Percentiles rank a stretch among this genome's conserved stretches.
Conservation (phyloP, 2,888 invertebrate genomes). For the Timandra comae region DNA sequence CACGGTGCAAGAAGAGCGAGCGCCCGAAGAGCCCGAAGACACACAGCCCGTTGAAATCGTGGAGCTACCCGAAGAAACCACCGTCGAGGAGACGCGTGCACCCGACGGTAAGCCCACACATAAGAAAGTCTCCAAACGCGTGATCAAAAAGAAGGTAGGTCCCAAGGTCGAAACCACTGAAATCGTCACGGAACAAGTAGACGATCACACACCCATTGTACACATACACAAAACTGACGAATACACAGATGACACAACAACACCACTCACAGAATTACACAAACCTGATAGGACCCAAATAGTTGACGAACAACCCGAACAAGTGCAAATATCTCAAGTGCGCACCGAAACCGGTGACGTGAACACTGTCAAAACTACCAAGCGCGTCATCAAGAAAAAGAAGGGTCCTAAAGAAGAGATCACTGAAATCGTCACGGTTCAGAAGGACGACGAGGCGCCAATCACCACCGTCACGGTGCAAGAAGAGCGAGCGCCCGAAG, state of each 20-base stretch:
- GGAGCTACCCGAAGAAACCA: constrained; percentile 27
- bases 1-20: constrained; percentile 29
- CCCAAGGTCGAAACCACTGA: constrained; percentile 18
- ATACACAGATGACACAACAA: constrained; percentile 30
- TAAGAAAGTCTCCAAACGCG: constrained; percentile 29
- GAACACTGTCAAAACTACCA: constrained; percentile 32
- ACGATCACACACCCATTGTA: constrained; percentile 33
- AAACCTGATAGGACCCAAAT: not conserved
- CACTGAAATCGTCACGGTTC: constrained; percentile 8
- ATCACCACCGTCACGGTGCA: not conserved
- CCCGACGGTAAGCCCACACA: constrained; percentile 33
- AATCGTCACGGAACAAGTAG: constrained; percentile 43
- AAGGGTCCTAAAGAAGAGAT: constrained; percentile 12
- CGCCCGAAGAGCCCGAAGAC: constrained; percentile 16
- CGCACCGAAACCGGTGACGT: constrained; percentile 39
- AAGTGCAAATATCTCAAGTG: constrained; percentile 40
- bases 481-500: not conserved
- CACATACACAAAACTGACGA: constrained; percentile 17
- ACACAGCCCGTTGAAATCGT: constrained; percentile 24
- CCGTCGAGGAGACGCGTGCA: constrained; percentile 9
- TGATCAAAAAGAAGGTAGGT: constrained; percentile 35
- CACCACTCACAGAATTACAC: constrained; percentile 29
- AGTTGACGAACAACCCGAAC: constrained; percentile 4
- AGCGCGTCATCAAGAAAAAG: constrained; percentile 32
- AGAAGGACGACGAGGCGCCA: constrained; percentile 23